Evolutionary conservation across 2,888 invertebrate species (phyloP).

Genomic region (Polylopha cassiicola): DNA sequence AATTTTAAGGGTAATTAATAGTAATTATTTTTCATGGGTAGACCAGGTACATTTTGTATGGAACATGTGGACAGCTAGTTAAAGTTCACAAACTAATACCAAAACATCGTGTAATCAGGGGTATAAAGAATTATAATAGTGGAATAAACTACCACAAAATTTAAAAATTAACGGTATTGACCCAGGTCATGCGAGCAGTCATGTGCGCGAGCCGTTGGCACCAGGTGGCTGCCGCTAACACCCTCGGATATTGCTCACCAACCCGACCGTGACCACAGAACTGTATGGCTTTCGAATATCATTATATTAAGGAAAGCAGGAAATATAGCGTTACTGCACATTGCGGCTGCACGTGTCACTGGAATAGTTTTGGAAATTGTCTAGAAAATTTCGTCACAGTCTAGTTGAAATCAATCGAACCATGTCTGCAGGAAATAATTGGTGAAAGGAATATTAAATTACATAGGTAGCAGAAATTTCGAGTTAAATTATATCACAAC

Average conservation of each 20-base stretch:
- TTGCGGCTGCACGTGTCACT: slow-evolving; percentile 21
- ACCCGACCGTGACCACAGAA: slow-evolving; percentile 47
- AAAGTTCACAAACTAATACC: too few species aligned
- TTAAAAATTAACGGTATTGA: slow-evolving; percentile 31
- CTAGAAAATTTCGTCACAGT: slow-evolving; percentile 13
- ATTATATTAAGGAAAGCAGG: slow-evolving; percentile 35
- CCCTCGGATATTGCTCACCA: slow-evolving; percentile 39
- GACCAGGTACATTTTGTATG: too few species aligned
- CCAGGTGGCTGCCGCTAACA: slow-evolving; percentile 33
- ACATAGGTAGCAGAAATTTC: slow-evolving; percentile 9
- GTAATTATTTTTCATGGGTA: too few species aligned
- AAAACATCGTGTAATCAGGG: too few species aligned
- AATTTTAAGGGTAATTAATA: too few species aligned
- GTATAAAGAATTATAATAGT: too few species aligned
- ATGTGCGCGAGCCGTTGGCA: slow-evolving; percentile 41
- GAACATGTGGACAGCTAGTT: too few species aligned
- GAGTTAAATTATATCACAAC: not conserved
- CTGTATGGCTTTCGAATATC: slow-evolving; percentile 54
- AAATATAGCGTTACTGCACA: slow-evolving; percentile 31
- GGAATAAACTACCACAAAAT: slow-evolving; percentile 18
- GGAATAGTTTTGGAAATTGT: slow-evolving; percentile 19
- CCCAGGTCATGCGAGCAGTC: slow-evolving; percentile 31
- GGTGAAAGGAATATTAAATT: too few species aligned
- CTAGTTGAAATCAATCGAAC: slow-evolving; percentile 14
- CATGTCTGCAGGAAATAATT: slow-evolving; percentile 18